Evolutionary conservation across 2,888 invertebrate genomes (phyloP), one percentile per base, ranked within the genome.

Genomic region (Augochlorella aurata): DNA sequence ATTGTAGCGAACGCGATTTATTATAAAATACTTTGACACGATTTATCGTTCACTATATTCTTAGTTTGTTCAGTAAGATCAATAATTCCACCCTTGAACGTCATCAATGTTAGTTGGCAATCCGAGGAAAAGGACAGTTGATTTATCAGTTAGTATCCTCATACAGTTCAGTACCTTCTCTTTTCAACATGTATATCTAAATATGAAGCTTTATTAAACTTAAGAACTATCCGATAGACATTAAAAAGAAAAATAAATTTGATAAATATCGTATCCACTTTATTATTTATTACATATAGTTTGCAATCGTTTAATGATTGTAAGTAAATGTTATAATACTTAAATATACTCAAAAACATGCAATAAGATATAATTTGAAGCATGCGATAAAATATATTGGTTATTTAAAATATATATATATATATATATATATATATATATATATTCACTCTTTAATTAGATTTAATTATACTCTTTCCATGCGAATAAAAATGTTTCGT

Each of bases 61-160:
- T 52, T 47, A 12, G 49, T 58, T 58, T 44, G 10, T 67, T 49
- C 65, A 67, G 73, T 77, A 67, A 81, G 81, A 84, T 85, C 79
- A 74, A 79, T 81, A 67, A 52, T 18, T 77, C 54, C 12, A 67
- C 52, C 47, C 67, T 54, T 49, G 12, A 9, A 12, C 49, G 44
- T 49, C 50, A 69, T 70, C 21, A 45, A 54, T 54, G 69, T 65
- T 80, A 45, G 69, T 58, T 74, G 58, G 47, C 69, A 70, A 84
- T 82, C 71, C 74, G 71, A 66, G 65, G 70, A 77, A 78, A 74
- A 45, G 58, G 71, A 24, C 67, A 50, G 10, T 63, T 44, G 9
- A 75, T 47, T 71, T 71, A 79, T 74, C 47, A 38, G 47, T 10
- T 14, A 14, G 12, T 14, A 49, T 49, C 47, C 1, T 49, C 10